Evolutionary conservation across 2,797 vertebrate genomes (phyloP), one percentile per base, ranked within the genome.

Genomic region (Leucoraja ocellata): DNA sequence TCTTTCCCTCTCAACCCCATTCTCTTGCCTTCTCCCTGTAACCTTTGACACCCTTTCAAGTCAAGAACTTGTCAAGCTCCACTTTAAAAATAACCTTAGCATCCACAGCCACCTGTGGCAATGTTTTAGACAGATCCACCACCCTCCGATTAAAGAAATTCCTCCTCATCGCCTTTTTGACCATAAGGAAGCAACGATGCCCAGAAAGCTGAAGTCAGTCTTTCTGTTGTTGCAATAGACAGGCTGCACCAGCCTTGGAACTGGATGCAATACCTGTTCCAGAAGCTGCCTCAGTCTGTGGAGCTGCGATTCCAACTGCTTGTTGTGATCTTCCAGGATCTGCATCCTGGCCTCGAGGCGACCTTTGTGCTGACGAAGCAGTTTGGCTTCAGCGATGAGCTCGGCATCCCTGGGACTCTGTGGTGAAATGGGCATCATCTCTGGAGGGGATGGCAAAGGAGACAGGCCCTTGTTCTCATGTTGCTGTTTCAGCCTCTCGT

Each of bases 251-350:
- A 54, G 71, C 71, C 14, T 2, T 28, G 39, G 39, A 21, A 23
- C 46, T 58, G 21, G 32, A 23, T 3, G 1, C 68, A 95, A 96
- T 94, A 98, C 98, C 98, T 99, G 99, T 95, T 99, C 98, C 95
- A 99, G 97, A 94, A 99, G 98, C 96, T 99, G 98, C 81, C 99
- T 97, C 93, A 99, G 97, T 93, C 98, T 95, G 94, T 98, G 98
- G 94, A 99, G 96, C 95, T 99, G 99, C 0, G 98, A 99, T 95
- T 99, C 99, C 95, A 99, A 97, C 96, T 99, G 99, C 94, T 99
- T 99, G 96, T 99, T 99, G 96, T 99, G 99, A 95, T 99, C 99
- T 95, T 99, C 99, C 95, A 99, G 97, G 93, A 99, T 99, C 95
- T 99, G 99, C 99, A 99, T 99, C 94, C 98, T 97, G 93, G 98